A percentile compares a stretch with the other conserved stretches of the same genome.
These are phyloP conservation scores for Mallotus villosus DNA, from an alignment of 2,797 vertebrate species.

Conservation along the genomic window DNA sequence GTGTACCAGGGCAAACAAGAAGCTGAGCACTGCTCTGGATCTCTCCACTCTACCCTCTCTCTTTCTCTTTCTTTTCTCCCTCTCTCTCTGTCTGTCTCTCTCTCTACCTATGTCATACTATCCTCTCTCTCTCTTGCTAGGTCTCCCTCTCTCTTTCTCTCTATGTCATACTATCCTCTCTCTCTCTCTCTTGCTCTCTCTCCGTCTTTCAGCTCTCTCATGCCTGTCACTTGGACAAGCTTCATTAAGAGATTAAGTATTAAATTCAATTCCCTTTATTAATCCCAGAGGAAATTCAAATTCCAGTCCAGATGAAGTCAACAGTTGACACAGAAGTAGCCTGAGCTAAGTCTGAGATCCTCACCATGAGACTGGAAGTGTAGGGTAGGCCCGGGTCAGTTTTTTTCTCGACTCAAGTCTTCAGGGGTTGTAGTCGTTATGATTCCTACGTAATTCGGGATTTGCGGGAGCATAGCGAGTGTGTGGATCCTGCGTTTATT, in stretches of 20 bases:
- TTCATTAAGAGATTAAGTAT: slow-evolving; percentile 25
- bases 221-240: background rate
- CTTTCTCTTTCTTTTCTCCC: background rate
- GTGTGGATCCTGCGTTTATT: too few species aligned
- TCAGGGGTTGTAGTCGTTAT: too few species aligned
- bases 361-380: background rate
- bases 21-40: slow-evolving; percentile 30
- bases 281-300: too few species aligned
- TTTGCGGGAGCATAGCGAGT: too few species aligned
- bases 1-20: slow-evolving; percentile 41
- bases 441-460: too few species aligned
- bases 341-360: background rate
- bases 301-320: slow-evolving; percentile 8
- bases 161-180: background rate
- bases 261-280: too few species aligned
- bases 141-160: background rate
- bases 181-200: background rate
- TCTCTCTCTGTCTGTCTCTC: slow-evolving; percentile 1
- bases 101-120: background rate
- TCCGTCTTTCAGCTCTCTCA: background rate
- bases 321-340: slow-evolving; percentile 13
- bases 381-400: background rate
- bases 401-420: too few species aligned
- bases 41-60: slow-evolving; percentile 4
- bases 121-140: background rate